Percentiles rank a stretch among this genome's conserved stretches.
phyloP scores from a whole-genome alignment of 2,113 vertebrate genomes.

The Barbus barbus region DNA sequence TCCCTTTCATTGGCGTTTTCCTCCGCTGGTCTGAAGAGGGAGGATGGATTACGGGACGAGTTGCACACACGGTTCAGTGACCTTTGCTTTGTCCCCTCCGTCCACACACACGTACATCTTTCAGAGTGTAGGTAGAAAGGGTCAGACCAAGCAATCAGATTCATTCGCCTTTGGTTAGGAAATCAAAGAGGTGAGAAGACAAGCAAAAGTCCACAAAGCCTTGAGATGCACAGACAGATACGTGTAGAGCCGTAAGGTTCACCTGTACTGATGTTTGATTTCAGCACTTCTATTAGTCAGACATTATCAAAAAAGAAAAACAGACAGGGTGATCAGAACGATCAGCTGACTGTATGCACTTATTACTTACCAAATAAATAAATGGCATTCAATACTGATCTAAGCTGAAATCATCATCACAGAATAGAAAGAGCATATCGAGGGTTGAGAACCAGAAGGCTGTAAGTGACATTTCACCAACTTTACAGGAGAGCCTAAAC shows the following conservation, averaged over 20 bases:
- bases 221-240: neutral
- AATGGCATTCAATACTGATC: neutral
- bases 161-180: slow-evolving; percentile 14
- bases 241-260: neutral
- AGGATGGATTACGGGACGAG: slow-evolving; percentile 29
- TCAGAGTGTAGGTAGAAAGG: slow-evolving; percentile 42
- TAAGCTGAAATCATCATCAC: neutral
- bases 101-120: slow-evolving; percentile 15
- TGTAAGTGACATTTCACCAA: too few relatives aligned
- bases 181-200: neutral
- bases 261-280: neutral
- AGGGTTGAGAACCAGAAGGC: too few relatives aligned
- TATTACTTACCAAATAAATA: neutral
- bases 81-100: slow-evolving; percentile 35
- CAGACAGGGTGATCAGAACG: too few relatives aligned
- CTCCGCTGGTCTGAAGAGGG: slow-evolving; percentile 50
- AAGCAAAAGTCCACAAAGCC: neutral
- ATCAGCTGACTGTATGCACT: too few relatives aligned
- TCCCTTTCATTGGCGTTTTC: slow-evolving; percentile 3
- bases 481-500: too few relatives aligned
- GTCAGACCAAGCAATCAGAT: slow-evolving; percentile 28
- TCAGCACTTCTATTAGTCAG: neutral
- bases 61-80: neutral
- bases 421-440: neutral
- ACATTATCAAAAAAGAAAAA: neutral